Conservation (phyloP, 2,797 vertebrate genomes). For the Liparis tanakae region DNA sequence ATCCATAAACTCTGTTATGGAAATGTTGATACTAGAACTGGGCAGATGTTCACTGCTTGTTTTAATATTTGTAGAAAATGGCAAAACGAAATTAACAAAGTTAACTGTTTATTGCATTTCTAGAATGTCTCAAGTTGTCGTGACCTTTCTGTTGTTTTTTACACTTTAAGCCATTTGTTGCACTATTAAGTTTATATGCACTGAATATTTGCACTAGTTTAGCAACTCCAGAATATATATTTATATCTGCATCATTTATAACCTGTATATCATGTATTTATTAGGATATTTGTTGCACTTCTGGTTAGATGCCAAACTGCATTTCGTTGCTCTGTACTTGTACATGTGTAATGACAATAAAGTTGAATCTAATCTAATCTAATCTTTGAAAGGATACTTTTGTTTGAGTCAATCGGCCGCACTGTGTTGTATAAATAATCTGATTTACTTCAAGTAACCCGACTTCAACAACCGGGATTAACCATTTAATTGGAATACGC, state of each 20-base stretch:
- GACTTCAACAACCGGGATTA: conserved; percentile 9
- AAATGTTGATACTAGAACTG: not conserved
- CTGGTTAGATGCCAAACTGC: too few relatives aligned
- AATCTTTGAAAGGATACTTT: not conserved
- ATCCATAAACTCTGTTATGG: not conserved
- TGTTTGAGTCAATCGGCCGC: not conserved
- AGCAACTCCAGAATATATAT: too few relatives aligned
- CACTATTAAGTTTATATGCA: too few relatives aligned
- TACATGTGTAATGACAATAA: too few relatives aligned
- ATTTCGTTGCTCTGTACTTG: too few relatives aligned
- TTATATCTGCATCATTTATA: too few relatives aligned
- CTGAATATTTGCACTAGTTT: too few relatives aligned
- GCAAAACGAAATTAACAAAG: not conserved
- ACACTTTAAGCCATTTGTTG: too few relatives aligned
- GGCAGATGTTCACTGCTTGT: not conserved
- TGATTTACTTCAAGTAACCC: conserved; percentile 15
- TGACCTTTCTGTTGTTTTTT: not conserved
- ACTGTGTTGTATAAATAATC: not conserved
- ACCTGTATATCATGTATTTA: too few relatives aligned
- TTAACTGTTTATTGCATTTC: not conserved
- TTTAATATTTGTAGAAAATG: not conserved
- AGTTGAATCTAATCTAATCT: too few relatives aligned
- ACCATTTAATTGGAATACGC: conserved; percentile 26
- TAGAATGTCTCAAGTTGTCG: not conserved
- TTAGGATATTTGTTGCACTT: too few relatives aligned